Evolutionary conservation across 2,888 invertebrate genomes (phyloP), one percentile per base, ranked within the genome.

Genomic region (Polyommatus iphigenia): DNA sequence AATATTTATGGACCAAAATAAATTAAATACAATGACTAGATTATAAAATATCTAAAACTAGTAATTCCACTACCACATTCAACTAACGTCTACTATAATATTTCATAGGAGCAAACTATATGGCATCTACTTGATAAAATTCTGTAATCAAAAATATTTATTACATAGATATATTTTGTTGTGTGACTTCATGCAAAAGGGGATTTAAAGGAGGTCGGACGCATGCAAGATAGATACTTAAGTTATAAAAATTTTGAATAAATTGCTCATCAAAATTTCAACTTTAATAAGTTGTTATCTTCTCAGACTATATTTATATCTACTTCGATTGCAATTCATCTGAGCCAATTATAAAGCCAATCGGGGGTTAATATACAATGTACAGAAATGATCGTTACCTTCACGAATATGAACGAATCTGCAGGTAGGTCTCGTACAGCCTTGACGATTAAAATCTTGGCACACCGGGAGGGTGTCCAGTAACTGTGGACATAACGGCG

Each of bases 391-490:
- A 7, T 75, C 5, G 29, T 78, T 94, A 98, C 98, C 98, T 97
- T 98, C 98, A 96, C 97, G 97, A 95, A 98, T 97, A 97, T 98
- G 98, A 96, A 98, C 98, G 96, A 98, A 98, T 97, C 98, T 98
- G 97, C 98, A 98, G 96, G 98, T 97, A 95, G 97, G 96, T 96
- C 98, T 97, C 95, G 97, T 97, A 96, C 98, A 98, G 95, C 97
- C 97, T 96, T 98, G 98, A 95, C 97, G 97, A 97, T 98, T 99
- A 99, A 98, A 99, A 99, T 98, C 99, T 98, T 98, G 98, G 99
- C 98, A 99, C 97, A 98, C 98, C 98, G 97, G 99, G 98, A 98
- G 98, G 98, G 98, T 99, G 98, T 98, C 99, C 98, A 98, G 99
- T 98, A 98, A 99, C 99, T 99, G 97, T 89, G 97, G 97, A 90